These are phyloP conservation scores for Cyphomyrus plagiostoma DNA, from an alignment of 2,113 vertebrate species.

Conservation along the genomic window DNA sequence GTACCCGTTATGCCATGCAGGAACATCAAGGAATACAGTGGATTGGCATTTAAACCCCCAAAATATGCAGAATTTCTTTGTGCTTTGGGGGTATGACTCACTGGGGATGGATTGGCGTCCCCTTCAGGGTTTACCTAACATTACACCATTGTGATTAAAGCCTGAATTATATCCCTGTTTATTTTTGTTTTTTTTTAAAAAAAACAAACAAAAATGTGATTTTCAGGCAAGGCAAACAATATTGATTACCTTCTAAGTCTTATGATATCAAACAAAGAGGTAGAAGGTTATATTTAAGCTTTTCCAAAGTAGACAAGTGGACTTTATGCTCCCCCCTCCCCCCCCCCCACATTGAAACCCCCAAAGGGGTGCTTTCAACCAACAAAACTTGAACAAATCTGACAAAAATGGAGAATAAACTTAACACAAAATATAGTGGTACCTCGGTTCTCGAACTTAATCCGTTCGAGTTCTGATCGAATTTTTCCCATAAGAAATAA, in stretches of 20 bases:
- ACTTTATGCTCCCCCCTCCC: background rate
- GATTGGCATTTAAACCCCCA: background rate
- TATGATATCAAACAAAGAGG: background rate
- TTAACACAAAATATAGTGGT: background rate
- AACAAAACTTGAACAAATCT: background rate
- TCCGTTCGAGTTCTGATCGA: too few species aligned
- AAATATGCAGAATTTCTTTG: background rate
- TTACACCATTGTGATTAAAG: background rate
- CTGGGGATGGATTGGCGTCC: background rate
- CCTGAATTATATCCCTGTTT: background rate
- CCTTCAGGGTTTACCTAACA: background rate
- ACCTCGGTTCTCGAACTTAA: too few species aligned
- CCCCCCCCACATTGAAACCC: background rate
- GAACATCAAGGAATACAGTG: background rate
- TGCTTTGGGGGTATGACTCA: background rate
- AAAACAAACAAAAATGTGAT: background rate
- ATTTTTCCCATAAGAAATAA: too few species aligned
- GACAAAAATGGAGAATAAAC: background rate
- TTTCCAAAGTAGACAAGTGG: background rate
- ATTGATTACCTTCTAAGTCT: background rate
- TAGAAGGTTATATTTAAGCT: background rate
- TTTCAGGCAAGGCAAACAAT: background rate
- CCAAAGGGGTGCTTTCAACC: background rate
- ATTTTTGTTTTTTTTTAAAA: background rate
- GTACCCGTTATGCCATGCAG: background rate